phyloP scores from a whole-genome alignment of 2,888 invertebrate species.

The Acronicta leporina region DNA sequence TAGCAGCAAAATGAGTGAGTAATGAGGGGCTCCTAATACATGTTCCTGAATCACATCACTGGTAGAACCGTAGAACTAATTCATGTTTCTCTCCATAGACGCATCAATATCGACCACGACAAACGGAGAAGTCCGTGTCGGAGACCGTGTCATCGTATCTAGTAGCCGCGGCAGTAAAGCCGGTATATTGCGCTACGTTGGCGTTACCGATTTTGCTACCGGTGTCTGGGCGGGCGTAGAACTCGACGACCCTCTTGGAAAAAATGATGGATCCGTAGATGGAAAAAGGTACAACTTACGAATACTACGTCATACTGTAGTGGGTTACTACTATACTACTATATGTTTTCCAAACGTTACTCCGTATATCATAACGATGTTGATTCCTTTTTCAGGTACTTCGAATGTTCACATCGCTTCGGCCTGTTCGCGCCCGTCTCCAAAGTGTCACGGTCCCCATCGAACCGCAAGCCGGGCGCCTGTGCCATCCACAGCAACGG shows the following conservation, averaged over 20 bases:
- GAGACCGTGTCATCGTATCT: slow-evolving; percentile 97
- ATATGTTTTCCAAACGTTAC: neutral
- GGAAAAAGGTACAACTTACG: slow-evolving; percentile 92
- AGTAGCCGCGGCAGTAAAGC: slow-evolving; percentile 96
- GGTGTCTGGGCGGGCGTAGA: slow-evolving; percentile 99
- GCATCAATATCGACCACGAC: slow-evolving; percentile 85
- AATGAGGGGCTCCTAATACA: neutral
- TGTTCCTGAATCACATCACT: neutral
- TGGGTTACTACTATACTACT: too few relatives aligned
- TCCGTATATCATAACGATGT: slow-evolving; percentile 25
- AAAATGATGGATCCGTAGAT: slow-evolving; percentile 98
- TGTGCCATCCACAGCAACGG: slow-evolving; percentile 91
- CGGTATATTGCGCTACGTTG: slow-evolving; percentile 95
- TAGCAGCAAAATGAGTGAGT: slow-evolving; percentile 88
- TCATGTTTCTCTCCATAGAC: slow-evolving; percentile 65
- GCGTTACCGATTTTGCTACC: slow-evolving; percentile 96
- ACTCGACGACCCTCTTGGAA: slow-evolving; percentile 97
- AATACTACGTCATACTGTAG: neutral
- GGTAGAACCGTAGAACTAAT: slow-evolving; percentile 5
- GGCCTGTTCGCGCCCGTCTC: slow-evolving; percentile 98
- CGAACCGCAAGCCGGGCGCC: slow-evolving; percentile 90
- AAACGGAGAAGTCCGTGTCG: slow-evolving; percentile 92
- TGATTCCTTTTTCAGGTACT: slow-evolving; percentile 92
- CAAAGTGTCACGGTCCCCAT: slow-evolving; percentile 96
- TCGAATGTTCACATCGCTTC: slow-evolving; percentile 96